Evolutionary conservation across 2,113 vertebrate species (phyloP).

Genomic region (Triplophysa siluroides): DNA sequence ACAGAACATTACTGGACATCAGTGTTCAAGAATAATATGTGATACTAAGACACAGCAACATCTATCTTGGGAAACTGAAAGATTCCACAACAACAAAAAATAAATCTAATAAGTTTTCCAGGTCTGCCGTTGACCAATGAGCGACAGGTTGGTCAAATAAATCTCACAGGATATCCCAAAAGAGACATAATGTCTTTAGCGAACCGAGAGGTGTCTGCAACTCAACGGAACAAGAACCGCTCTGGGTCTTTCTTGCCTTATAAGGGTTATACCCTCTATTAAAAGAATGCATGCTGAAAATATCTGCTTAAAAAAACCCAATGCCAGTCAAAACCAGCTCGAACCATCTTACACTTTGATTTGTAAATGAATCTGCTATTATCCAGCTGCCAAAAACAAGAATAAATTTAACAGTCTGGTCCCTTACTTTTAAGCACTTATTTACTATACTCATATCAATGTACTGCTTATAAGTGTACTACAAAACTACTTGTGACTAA

Average conservation of each 20-base stretch:
- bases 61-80: conserved; percentile 9
- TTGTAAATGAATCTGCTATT: no score
- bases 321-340: no score
- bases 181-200: conserved; percentile 51
- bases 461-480: no score
- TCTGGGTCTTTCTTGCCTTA: conserved; percentile 55
- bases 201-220: conserved; percentile 52
- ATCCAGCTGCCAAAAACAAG: no score
- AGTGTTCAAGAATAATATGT: neutral
- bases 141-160: conserved; percentile 51
- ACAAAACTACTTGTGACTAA: no score
- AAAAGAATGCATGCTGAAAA: conserved; percentile 3
- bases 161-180: conserved; percentile 26
- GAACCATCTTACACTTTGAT: no score
- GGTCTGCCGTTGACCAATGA: conserved; percentile 15
- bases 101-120: neutral
- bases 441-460: no score
- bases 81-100: neutral
- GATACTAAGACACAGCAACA: neutral
- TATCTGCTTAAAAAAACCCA: no score
- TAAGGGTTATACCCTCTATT: conserved; percentile 39
- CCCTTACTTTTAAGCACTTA: no score
- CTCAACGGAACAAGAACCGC: conserved; percentile 52
- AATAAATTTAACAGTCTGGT: no score
- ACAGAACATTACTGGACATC: neutral